These are phyloP conservation scores for Kryptopterus vitreolus DNA, from an alignment of 2,797 vertebrate species.

Conservation along the genomic window DNA sequence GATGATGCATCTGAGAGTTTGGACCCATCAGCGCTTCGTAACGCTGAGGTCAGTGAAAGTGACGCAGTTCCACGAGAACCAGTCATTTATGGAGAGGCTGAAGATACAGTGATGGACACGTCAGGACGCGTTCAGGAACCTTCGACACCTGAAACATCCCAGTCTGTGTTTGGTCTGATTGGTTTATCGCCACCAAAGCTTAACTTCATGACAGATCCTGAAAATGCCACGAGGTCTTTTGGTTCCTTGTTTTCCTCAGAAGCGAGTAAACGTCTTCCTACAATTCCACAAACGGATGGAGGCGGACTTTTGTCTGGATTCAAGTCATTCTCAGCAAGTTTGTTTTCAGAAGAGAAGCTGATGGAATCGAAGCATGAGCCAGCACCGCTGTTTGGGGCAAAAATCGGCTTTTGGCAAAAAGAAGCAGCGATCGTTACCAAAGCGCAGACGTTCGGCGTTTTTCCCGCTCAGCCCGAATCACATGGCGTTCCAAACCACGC, in stretches of 20 bases:
- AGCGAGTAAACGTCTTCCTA: conserved; percentile 62
- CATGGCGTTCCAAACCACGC: conserved; percentile 45
- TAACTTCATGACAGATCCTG: conserved; percentile 74
- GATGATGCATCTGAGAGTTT: conserved; percentile 32
- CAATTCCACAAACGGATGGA: conserved; percentile 67
- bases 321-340: conserved; percentile 81
- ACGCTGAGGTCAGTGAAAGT: conserved; percentile 50
- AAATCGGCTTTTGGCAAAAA: conserved; percentile 79
- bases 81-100: conserved; percentile 60
- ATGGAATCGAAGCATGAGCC: conserved; percentile 64
- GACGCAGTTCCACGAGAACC: conserved; percentile 62
- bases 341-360: conserved; percentile 84
- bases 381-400: conserved; percentile 80
- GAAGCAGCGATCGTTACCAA: conserved; percentile 65
- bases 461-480: conserved; percentile 69
- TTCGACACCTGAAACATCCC: conserved; percentile 60
- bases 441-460: conserved; percentile 60
- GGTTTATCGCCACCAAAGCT: conserved; percentile 68
- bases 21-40: conserved; percentile 39
- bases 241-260: conserved; percentile 84
- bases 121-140: conserved; percentile 55
- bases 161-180: conserved; percentile 74
- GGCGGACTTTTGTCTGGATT: conserved; percentile 80
- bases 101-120: conserved; percentile 56
- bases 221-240: conserved; percentile 76